Evolutionary conservation across 2,113 vertebrate genomes (phyloP).

Genomic region (Recurvirostra avosetta): DNA sequence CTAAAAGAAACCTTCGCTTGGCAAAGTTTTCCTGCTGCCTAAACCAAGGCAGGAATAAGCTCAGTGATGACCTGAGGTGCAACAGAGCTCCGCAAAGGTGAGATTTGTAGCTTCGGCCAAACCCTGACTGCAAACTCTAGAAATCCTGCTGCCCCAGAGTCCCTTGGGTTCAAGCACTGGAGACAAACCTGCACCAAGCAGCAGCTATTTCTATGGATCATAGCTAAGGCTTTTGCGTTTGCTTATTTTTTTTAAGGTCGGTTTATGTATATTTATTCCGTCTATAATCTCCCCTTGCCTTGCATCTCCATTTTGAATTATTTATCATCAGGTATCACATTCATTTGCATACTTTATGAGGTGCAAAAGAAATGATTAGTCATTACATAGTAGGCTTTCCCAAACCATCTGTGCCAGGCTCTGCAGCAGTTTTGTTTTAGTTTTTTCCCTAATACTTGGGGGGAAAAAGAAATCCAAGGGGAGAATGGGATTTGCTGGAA

Average conservation of each 20-base stretch:
- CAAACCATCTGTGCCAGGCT: conserved; percentile 7
- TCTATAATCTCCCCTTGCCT: not conserved
- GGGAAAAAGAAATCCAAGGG: not conserved
- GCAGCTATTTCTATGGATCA: not conserved
- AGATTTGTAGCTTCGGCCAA: not conserved
- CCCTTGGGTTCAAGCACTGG: not conserved
- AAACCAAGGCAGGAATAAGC: not conserved
- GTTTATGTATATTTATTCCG: not conserved
- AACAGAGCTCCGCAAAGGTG: not conserved
- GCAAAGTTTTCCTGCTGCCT: not conserved
- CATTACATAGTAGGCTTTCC: not conserved
- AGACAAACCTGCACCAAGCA: not conserved
- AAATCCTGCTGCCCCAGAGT: not conserved
- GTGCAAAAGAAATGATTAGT: conserved; percentile 37
- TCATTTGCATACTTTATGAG: conserved; percentile 57
- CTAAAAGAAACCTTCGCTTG: not conserved
- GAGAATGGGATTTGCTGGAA: not conserved
- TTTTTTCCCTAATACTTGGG: not conserved
- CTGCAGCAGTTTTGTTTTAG: not conserved
- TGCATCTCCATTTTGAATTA: conserved; percentile 30
- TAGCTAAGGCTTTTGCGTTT: not conserved
- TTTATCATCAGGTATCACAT: conserved; percentile 44
- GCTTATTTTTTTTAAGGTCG: not conserved
- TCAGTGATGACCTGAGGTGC: not conserved
- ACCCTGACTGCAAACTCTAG: not conserved